These are phyloP conservation scores for Neomicropteryx cornuta DNA, from an alignment of 1,140 invertebrate species.

Conservation along the genomic window DNA sequence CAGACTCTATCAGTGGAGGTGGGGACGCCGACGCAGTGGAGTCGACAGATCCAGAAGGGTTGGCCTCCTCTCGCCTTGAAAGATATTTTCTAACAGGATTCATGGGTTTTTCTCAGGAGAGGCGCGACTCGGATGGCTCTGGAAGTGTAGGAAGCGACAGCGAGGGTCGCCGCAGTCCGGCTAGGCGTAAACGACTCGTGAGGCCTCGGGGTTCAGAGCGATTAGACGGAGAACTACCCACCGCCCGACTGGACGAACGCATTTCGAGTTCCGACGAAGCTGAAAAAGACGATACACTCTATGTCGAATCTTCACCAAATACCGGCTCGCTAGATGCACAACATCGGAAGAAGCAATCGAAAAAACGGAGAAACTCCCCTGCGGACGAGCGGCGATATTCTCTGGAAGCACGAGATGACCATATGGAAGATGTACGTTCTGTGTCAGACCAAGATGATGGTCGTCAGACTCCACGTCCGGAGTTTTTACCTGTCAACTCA, in stretches of 20 bases:
- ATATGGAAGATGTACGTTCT: slow-evolving; percentile 47
- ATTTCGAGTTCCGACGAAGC: slow-evolving; percentile 66
- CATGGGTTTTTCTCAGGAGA: slow-evolving; percentile 62
- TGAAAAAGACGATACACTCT: slow-evolving; percentile 65
- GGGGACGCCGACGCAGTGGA: slow-evolving; percentile 33
- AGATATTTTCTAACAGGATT: slow-evolving; percentile 85
- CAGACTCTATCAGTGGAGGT: slow-evolving; percentile 51
- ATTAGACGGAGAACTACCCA: slow-evolving; percentile 35
- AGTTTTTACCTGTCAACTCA: slow-evolving; percentile 38
- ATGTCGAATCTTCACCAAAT: slow-evolving; percentile 57
- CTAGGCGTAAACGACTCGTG: slow-evolving; percentile 65
- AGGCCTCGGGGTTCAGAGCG: slow-evolving; percentile 66
- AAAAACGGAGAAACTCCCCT: slow-evolving; percentile 47
- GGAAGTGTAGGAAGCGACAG: slow-evolving; percentile 76
- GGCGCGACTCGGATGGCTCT: slow-evolving; percentile 70
- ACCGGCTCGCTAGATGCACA: slow-evolving; percentile 67
- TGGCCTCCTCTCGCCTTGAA: slow-evolving; percentile 75
- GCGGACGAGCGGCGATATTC: slow-evolving; percentile 39
- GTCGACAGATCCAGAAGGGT: slow-evolving; percentile 50
- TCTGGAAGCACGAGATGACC: slow-evolving; percentile 32
- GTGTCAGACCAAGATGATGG: slow-evolving; percentile 51
- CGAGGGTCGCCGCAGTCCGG: slow-evolving; percentile 74
- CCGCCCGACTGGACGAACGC: slow-evolving; percentile 48
- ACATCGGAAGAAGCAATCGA: slow-evolving; percentile 66
- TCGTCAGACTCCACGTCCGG: slow-evolving; percentile 50